Percentiles rank a stretch among this genome's conserved stretches.
Conservation (phyloP, 2,888 invertebrate genomes). For the Diplazon laetatorius region DNA sequence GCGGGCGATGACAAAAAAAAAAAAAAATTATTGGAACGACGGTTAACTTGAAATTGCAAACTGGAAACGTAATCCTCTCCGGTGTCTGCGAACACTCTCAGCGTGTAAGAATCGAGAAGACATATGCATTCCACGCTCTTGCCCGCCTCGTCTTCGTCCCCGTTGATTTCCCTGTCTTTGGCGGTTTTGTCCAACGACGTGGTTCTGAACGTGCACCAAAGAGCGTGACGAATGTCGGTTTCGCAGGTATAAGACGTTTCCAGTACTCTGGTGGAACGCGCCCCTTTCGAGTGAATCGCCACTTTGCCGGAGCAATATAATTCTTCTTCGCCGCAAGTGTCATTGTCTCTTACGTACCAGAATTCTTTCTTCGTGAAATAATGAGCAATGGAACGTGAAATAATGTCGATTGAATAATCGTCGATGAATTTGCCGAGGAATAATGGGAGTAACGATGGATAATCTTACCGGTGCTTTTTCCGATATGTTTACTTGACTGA, state of each 20-base stretch:
- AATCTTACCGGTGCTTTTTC: slow-evolving; percentile 82
- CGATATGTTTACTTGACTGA: slow-evolving; percentile 90
- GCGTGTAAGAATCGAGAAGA: slow-evolving; percentile 89
- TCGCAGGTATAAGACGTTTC: slow-evolving; percentile 90
- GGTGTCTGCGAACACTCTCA: slow-evolving; percentile 90
- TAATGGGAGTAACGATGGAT: too few relatives aligned
- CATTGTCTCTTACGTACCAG: slow-evolving; percentile 83
- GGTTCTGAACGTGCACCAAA: slow-evolving; percentile 87
- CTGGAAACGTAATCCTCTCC: slow-evolving; percentile 93
- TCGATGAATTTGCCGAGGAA: too few relatives aligned
- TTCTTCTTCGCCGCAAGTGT: slow-evolving; percentile 89
- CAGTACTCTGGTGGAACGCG: slow-evolving; percentile 72
- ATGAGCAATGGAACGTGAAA: too few relatives aligned
- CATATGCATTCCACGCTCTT: slow-evolving; percentile 87
- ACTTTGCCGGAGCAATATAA: slow-evolving; percentile 93
- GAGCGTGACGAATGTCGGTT: slow-evolving; percentile 91
- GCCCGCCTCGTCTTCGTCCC: slow-evolving; percentile 83
- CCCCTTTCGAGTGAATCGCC: slow-evolving; percentile 85
- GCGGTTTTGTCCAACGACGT: slow-evolving; percentile 83
- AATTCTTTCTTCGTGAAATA: slow-evolving; percentile 77
- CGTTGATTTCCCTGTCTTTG: slow-evolving; percentile 83
- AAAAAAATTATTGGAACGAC: too few relatives aligned
- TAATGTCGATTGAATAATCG: too few relatives aligned
- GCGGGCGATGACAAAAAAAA: too few relatives aligned
- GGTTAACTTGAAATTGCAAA: slow-evolving; percentile 86